Conservation (phyloP, 2,113 vertebrate species). For the Oryzias javanicus region DNA sequence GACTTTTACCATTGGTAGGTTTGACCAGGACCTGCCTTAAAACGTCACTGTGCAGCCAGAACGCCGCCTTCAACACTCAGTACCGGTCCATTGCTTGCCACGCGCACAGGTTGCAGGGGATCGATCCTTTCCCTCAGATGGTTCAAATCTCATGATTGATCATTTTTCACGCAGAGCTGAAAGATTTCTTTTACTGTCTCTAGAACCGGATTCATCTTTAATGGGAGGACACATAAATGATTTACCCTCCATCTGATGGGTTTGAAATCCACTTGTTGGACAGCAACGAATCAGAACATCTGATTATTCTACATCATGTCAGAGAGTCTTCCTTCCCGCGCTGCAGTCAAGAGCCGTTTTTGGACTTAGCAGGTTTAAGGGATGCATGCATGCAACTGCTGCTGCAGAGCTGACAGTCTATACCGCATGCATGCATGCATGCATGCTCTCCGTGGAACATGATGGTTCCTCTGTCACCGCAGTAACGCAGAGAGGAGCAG, state of each 20-base stretch:
- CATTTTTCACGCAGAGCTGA: no score
- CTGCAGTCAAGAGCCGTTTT: slow-evolving; percentile 4
- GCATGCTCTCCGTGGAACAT: slow-evolving; percentile 27
- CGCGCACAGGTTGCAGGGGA: slow-evolving; percentile 70
- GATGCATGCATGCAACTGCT: slow-evolving; percentile 28
- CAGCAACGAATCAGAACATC: slow-evolving; percentile 6
- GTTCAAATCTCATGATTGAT: neutral
- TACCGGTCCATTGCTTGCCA: slow-evolving; percentile 52
- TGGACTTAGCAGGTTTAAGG: slow-evolving; percentile 59
- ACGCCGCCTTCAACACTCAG: slow-evolving; percentile 68
- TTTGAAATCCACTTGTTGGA: slow-evolving; percentile 51
- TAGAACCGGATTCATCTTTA: no score
- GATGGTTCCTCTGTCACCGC: slow-evolving; percentile 27
- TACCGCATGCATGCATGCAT: slow-evolving; percentile 12
- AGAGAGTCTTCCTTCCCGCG: slow-evolving; percentile 24
- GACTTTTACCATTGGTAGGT: slow-evolving; percentile 77
- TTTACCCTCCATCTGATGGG: no score
- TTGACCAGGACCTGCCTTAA: slow-evolving; percentile 76
- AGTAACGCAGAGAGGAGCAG: slow-evolving; percentile 18
- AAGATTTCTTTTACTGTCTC: no score
- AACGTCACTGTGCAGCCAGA: slow-evolving; percentile 73
- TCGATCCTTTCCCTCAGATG: slow-evolving; percentile 48
- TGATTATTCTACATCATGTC: slow-evolving; percentile 25
- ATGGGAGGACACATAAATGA: no score
- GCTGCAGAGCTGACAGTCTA: neutral